Evolutionary conservation across 2,888 invertebrate genomes (phyloP).

Genomic region (Hirtodrosophila alboralis): DNA sequence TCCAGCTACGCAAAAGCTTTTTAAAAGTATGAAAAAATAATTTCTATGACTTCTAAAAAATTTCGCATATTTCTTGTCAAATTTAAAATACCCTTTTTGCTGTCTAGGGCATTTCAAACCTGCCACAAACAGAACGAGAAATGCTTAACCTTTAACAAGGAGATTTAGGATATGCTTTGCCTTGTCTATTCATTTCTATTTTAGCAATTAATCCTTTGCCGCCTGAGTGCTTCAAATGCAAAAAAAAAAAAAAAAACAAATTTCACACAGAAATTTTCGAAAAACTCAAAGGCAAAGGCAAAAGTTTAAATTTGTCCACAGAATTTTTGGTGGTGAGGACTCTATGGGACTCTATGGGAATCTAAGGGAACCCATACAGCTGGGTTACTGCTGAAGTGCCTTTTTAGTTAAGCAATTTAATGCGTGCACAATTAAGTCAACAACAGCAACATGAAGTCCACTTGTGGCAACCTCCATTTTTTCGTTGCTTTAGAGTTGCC

Average conservation of each 20-base stretch:
- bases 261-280: slow-evolving; percentile 16
- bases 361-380: background rate
- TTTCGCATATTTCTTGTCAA: background rate
- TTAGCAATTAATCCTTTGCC: slow-evolving; percentile 61
- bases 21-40: no score
- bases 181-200: slow-evolving; percentile 34
- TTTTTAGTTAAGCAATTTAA: slow-evolving; percentile 73
- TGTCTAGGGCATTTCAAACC: background rate
- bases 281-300: slow-evolving; percentile 26
- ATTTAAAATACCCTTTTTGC: background rate
- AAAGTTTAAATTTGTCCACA: slow-evolving; percentile 42
- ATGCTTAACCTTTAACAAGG: slow-evolving; percentile 11
- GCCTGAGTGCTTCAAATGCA: slow-evolving; percentile 19
- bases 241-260: slow-evolving; percentile 14
- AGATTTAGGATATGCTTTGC: slow-evolving; percentile 3
- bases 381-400: slow-evolving; percentile 40
- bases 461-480: slow-evolving; percentile 16
- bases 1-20: no score
- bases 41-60: no score
- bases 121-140: background rate
- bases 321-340: slow-evolving; percentile 1
- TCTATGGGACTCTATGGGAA: no score
- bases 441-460: slow-evolving; percentile 53
- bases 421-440: slow-evolving; percentile 76
- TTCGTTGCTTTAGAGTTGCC: slow-evolving; percentile 4